A percentile compares a stretch with the other conserved stretches of the same genome.
phyloP scores from a whole-genome alignment of 92 coral and sea anemone species.

The Heliopora coerulea region DNA sequence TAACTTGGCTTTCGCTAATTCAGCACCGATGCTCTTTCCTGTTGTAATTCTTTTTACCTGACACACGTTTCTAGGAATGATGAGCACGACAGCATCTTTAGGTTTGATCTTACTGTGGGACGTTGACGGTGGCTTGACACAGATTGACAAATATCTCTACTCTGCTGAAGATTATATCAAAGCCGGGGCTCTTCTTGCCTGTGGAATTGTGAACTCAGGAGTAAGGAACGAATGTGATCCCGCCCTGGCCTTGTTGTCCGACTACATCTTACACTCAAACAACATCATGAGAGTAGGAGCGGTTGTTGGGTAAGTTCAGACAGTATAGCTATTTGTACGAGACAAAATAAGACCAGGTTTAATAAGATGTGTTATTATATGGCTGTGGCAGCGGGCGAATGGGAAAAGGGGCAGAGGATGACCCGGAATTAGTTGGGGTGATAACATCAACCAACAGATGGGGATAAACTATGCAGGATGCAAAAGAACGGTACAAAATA shows the following conservation, averaged over 20 bases:
- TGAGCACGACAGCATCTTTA: slow-evolving; percentile 98
- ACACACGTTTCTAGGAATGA: slow-evolving; percentile 65
- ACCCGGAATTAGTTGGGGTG: too few species aligned
- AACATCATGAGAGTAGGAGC: slow-evolving; percentile 95
- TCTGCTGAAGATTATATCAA: slow-evolving; percentile 96
- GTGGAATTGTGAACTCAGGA: slow-evolving; percentile 98
- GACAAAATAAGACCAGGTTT: too few species aligned
- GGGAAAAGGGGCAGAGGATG: too few species aligned
- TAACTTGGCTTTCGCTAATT: too few species aligned
- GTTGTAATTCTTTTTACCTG: too few species aligned
- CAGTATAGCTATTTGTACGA: background rate
- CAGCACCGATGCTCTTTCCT: too few species aligned
- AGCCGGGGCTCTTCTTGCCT: slow-evolving; percentile 97
- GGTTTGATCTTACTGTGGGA: slow-evolving; percentile 96
- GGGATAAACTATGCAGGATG: too few species aligned
- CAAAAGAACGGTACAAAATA: too few species aligned
- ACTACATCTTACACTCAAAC: slow-evolving; percentile 87
- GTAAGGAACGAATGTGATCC: slow-evolving; percentile 98
- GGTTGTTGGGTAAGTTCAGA: slow-evolving; percentile 79
- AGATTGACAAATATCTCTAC: slow-evolving; percentile 94
- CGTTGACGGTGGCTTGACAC: slow-evolving; percentile 96
- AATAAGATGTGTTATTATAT: too few species aligned
- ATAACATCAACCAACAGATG: too few species aligned
- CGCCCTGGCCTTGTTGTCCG: slow-evolving; percentile 90
- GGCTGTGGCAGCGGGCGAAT: too few species aligned